Evolutionary conservation across 2,797 vertebrate genomes (phyloP), one percentile per base, ranked within the genome.

Genomic region (Taeniopygia guttata): DNA sequence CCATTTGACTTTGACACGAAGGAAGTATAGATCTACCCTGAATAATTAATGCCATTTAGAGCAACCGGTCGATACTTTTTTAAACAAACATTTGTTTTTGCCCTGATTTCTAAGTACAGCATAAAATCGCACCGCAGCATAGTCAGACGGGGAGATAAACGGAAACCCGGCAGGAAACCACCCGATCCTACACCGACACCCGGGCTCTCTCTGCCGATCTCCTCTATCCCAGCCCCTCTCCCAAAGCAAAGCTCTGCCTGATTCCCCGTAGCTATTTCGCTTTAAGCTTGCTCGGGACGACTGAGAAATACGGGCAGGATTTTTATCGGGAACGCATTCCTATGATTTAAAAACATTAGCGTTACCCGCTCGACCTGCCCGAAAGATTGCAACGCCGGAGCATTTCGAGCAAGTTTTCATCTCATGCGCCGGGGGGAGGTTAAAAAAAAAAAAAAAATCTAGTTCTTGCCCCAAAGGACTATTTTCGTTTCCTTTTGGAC

Each of bases 21-120:
- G 87, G 49, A 68, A 91, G 87, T 96, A 95, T 82, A 86, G 74
- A 95, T 89, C 84, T 72, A 66, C 62, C 73, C 81, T 96, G 77
- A 96, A 97, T 94, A 94, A 95, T 97, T 94, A 95, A 97, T 87
- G 49, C 27, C 1, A 79, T 87, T 80, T 86, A 87, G 30, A 62
- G 62, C 70, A 82, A 75, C 54, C 14, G 75, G n/a, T 93, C 96
- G 63, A 85, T 94, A n/a, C 62, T 88, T 94, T 95, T 89, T 68
- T 34, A 72, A 95, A 95, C 56, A 96, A 96, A 89, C 66, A 92
- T 95, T 95, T 95, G 87, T 36, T 93, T 89, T 56, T 45, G 46
- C 66, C 49, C 9, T 40, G n/a, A 63, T 75, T 97, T 95, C 95
- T 95, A 96, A 95, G 40, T 80, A 91, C 68, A 55, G 51, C 45